These are phyloP conservation scores for Nipponia nippon DNA, from an alignment of 2,113 vertebrate species.

Conservation along the genomic window DNA sequence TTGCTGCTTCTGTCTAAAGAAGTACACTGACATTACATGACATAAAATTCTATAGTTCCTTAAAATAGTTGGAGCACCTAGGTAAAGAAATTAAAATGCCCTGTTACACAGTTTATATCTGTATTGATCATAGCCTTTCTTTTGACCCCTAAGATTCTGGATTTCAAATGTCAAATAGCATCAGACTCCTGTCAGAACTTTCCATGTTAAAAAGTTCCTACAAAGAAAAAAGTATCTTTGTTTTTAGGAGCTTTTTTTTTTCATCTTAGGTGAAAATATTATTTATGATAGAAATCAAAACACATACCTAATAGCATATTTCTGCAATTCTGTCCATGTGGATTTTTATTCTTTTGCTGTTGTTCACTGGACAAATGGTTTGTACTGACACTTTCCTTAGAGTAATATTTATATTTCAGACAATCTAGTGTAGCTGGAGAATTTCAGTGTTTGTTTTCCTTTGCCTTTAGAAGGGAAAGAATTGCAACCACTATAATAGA, in stretches of 20 bases:
- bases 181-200: background rate
- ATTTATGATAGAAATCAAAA: background rate
- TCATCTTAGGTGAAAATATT: background rate
- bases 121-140: background rate
- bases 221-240: background rate
- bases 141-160: background rate
- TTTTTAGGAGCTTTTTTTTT: background rate
- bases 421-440: background rate
- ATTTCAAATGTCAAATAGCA: background rate
- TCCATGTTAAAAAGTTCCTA: background rate
- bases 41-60: background rate
- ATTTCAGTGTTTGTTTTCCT: background rate
- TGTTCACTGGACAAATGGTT: background rate
- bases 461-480: background rate
- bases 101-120: background rate
- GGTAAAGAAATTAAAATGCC: background rate
- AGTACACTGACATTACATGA: background rate
- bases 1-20: background rate
- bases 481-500: background rate
- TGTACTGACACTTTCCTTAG: background rate
- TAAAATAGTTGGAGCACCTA: background rate
- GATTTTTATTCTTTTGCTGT: background rate
- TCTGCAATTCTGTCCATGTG: background rate
- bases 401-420: background rate
- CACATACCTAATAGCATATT: background rate